Evolutionary conservation across 64 coral and sea anemone species (phyloP).

Genomic region (Cladopsammia gracilis): DNA sequence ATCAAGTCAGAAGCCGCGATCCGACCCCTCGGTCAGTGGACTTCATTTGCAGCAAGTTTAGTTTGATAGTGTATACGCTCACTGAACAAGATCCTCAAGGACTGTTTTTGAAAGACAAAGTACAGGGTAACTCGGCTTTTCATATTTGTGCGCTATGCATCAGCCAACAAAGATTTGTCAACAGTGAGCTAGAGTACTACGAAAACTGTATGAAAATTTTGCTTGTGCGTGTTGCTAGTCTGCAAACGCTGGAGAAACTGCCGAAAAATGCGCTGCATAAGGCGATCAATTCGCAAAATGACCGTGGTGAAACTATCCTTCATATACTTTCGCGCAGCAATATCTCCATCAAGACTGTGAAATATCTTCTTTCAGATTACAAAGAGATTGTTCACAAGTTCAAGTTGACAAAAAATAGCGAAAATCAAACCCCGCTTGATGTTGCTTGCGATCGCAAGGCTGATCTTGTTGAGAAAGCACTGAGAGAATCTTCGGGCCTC

Average conservation of each 20-base stretch:
- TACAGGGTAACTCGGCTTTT: slow-evolving; percentile 37
- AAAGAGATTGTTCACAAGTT: slow-evolving; percentile 22
- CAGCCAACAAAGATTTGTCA: not conserved
- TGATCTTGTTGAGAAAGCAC: slow-evolving; percentile 20
- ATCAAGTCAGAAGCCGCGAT: slow-evolving; percentile 32
- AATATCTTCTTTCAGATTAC: slow-evolving; percentile 36
- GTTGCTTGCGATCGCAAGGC: slow-evolving; percentile 24
- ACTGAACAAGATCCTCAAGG: slow-evolving; percentile 40
- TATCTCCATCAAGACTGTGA: slow-evolving; percentile 17
- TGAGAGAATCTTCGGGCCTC: not conserved
- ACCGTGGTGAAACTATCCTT: slow-evolving; percentile 16
- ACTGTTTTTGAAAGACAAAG: slow-evolving; percentile 39
- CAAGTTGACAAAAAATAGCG: not conserved
- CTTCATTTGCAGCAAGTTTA: slow-evolving; percentile 36
- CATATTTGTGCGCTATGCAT: slow-evolving; percentile 49
- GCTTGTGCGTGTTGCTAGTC: not conserved
- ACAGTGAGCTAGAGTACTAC: slow-evolving; percentile 43
- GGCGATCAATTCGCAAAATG: slow-evolving; percentile 13
- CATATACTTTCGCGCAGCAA: slow-evolving; percentile 49
- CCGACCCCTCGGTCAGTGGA: slow-evolving; percentile 9
- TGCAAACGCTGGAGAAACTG: slow-evolving; percentile 7
- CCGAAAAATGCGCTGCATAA: not conserved
- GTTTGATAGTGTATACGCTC: not conserved
- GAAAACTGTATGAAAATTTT: slow-evolving; percentile 55
- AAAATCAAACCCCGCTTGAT: slow-evolving; percentile 25